A percentile compares a stretch with the other conserved stretches of the same genome.
These are phyloP conservation scores for Heliocidaris erythrogramma DNA, from an alignment of 35 echinoderm and acorn worm species.

Conservation along the genomic window DNA sequence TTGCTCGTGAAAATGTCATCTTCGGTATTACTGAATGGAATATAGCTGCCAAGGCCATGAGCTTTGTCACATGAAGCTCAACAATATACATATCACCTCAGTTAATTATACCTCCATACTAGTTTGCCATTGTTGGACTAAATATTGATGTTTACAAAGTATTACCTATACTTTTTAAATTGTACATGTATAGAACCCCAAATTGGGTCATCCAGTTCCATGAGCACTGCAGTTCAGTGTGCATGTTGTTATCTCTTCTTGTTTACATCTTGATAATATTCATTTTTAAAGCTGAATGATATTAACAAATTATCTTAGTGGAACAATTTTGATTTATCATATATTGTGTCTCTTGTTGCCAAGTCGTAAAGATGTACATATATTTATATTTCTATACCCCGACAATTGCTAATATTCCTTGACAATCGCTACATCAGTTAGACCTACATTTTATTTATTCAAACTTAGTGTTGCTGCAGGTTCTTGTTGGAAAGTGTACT, in stretches of 20 bases:
- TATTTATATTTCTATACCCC: not conserved
- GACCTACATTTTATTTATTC: not conserved
- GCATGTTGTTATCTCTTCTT: not conserved
- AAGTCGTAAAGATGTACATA: not conserved
- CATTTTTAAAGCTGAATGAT: not conserved
- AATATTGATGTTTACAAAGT: not conserved
- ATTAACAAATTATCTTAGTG: not conserved
- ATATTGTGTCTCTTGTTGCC: not conserved
- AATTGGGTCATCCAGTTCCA: not conserved
- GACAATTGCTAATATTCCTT: not conserved
- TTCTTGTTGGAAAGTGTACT: not conserved
- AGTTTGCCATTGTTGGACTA: not conserved
- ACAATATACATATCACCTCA: not conserved
- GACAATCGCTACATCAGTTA: not conserved
- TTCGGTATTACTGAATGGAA: not conserved
- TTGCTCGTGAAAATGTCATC: no score
- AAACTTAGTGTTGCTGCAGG: no score
- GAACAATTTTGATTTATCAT: not conserved
- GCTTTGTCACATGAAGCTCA: not conserved
- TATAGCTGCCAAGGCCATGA: not conserved
- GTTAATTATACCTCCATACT: not conserved
- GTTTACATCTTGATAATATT: not conserved
- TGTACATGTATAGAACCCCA: not conserved
- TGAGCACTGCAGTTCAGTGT: not conserved
- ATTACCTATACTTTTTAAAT: not conserved